phyloP scores from a whole-genome alignment of 1,140 invertebrate species.

The Heliconius congener region DNA sequence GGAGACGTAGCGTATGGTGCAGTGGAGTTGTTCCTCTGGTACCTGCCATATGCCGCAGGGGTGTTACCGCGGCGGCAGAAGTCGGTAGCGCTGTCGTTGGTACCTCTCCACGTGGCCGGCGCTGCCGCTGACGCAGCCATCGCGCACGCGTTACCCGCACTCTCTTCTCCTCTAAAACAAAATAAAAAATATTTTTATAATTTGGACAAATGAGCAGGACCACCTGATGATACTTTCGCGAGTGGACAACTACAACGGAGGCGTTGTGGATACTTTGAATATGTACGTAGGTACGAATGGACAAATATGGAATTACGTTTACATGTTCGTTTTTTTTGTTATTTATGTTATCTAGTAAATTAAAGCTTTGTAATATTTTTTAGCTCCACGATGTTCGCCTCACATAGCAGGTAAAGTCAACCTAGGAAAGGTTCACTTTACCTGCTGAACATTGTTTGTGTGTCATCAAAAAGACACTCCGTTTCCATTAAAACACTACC shows the following conservation, averaged over 20 bases:
- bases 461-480: neutral
- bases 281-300: too few relatives aligned
- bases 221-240: too few relatives aligned
- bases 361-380: neutral
- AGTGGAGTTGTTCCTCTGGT: conserved; percentile 78
- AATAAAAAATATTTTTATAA: neutral
- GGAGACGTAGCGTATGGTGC: conserved; percentile 73
- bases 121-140: conserved; percentile 79
- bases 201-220: too few relatives aligned
- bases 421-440: neutral
- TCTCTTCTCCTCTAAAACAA: conserved; percentile 61
- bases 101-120: conserved; percentile 70
- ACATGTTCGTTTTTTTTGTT: too few relatives aligned
- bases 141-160: conserved; percentile 75
- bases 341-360: too few relatives aligned
- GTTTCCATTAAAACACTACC: neutral
- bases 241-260: too few relatives aligned
- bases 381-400: neutral
- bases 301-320: too few relatives aligned
- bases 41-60: conserved; percentile 72
- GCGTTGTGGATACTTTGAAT: too few relatives aligned
- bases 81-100: conserved; percentile 73
- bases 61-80: conserved; percentile 75
- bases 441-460: too few relatives aligned
- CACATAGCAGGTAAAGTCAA: neutral